Conservation (phyloP, 2,113 vertebrate genomes). For the Carassius auratus region DNA sequence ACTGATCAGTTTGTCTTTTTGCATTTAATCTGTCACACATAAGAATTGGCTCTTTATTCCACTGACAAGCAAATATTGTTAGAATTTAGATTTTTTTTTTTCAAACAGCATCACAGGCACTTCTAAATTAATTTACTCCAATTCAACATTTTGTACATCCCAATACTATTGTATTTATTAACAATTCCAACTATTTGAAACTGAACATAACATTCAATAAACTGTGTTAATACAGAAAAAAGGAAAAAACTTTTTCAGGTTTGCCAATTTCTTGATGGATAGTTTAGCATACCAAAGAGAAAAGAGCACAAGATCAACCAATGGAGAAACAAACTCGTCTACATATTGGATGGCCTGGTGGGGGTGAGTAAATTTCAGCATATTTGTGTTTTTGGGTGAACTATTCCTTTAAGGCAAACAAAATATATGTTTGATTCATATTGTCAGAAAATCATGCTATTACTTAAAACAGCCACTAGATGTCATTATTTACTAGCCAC, state of each 20-base stretch:
- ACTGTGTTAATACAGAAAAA: background rate
- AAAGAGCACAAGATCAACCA: background rate
- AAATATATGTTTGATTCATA: background rate
- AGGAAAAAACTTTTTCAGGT: background rate
- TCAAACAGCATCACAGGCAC: background rate
- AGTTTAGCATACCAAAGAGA: background rate
- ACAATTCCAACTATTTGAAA: background rate
- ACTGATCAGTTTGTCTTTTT: background rate
- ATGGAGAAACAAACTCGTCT: background rate
- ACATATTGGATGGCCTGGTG: too few relatives aligned
- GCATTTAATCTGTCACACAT: background rate
- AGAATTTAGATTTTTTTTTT: background rate
- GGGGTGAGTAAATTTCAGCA: background rate
- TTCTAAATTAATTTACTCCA: background rate
- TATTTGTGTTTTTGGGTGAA: background rate
- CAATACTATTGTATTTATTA: background rate
- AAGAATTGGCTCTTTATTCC: background rate
- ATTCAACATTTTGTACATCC: background rate
- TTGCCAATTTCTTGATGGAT: background rate
- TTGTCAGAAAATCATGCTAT: background rate
- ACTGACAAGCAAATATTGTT: background rate
- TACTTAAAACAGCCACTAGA: background rate
- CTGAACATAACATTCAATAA: background rate
- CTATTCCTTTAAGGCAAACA: background rate
- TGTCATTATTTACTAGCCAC: background rate